Conservation (phyloP, 1,140 invertebrate genomes). For the Pseudomyrmex cubaensis region DNA sequence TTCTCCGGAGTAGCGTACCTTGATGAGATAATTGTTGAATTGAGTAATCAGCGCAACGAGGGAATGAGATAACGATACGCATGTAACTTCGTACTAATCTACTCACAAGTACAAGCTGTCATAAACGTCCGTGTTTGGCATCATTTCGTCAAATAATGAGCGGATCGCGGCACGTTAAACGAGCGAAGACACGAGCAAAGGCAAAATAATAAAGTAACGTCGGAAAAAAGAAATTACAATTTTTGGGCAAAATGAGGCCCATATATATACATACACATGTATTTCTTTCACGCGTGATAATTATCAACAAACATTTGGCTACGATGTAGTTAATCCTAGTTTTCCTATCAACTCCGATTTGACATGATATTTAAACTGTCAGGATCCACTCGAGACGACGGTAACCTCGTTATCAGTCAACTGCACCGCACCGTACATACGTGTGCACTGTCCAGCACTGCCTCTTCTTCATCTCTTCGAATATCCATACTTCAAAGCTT, state of each 20-base stretch:
- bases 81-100: slow-evolving; percentile 2
- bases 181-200: slow-evolving; percentile 7
- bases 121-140: slow-evolving; percentile 84
- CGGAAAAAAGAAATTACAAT: slow-evolving; percentile 53
- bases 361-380: slow-evolving; percentile 53
- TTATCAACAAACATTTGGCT: slow-evolving; percentile 13
- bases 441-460: too few relatives aligned
- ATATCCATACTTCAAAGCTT: not conserved
- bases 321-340: slow-evolving; percentile 43
- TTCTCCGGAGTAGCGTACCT: slow-evolving; percentile 91
- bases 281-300: not conserved
- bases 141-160: slow-evolving; percentile 74
- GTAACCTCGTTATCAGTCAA: slow-evolving; percentile 45
- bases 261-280: slow-evolving; percentile 47
- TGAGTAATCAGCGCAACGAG: too few relatives aligned
- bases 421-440: not conserved
- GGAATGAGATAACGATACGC: not conserved
- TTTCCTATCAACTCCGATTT: slow-evolving; percentile 44
- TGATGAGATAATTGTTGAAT: slow-evolving; percentile 68
- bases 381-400: slow-evolving; percentile 26
- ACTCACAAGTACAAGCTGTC: slow-evolving; percentile 89
- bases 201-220: slow-evolving; percentile 23
- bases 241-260: slow-evolving; percentile 6
- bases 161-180: not conserved
- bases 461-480: not conserved